These are phyloP conservation scores for Neodiprion fabricii DNA, from an alignment of 1,140 invertebrate species.

Conservation along the genomic window DNA sequence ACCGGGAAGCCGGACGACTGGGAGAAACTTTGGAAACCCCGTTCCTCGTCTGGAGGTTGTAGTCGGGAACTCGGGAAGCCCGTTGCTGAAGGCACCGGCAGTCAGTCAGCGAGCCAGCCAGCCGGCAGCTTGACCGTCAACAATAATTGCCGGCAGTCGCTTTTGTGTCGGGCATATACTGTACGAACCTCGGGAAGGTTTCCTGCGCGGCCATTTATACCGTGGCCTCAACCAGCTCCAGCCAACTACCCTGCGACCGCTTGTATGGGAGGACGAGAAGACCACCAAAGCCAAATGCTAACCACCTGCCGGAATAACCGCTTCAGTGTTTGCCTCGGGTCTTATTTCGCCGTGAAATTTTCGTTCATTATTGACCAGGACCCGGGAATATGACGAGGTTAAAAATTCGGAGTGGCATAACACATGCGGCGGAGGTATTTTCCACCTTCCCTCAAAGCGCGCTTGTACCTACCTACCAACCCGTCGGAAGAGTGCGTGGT, in stretches of 20 bases:
- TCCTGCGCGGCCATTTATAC: neutral
- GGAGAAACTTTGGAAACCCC: neutral
- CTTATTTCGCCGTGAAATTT: no score
- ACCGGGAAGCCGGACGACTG: constrained; percentile 1
- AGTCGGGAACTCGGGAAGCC: neutral
- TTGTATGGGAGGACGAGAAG: neutral
- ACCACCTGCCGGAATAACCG: no score
- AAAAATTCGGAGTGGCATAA: no score
- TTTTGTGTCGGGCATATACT: neutral
- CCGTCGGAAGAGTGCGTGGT: neutral
- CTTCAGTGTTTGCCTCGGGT: no score
- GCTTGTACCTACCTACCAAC: constrained; percentile 4
- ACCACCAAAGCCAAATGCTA: neutral
- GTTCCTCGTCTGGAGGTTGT: neutral
- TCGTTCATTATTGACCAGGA: no score
- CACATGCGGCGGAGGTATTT: constrained; percentile 30
- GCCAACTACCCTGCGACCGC: neutral
- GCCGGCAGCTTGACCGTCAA: neutral
- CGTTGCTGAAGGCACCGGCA: neutral
- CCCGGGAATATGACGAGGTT: no score
- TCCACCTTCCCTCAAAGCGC: constrained; percentile 36
- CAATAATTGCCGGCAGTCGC: neutral
- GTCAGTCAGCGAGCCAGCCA: no score
- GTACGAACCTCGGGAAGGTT: neutral
- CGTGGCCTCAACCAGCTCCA: no score